A percentile compares a stretch with the other conserved stretches of the same genome.
Evolutionary conservation across 2,113 vertebrate species (phyloP).

Genomic region (Bostrychus sinensis): DNA sequence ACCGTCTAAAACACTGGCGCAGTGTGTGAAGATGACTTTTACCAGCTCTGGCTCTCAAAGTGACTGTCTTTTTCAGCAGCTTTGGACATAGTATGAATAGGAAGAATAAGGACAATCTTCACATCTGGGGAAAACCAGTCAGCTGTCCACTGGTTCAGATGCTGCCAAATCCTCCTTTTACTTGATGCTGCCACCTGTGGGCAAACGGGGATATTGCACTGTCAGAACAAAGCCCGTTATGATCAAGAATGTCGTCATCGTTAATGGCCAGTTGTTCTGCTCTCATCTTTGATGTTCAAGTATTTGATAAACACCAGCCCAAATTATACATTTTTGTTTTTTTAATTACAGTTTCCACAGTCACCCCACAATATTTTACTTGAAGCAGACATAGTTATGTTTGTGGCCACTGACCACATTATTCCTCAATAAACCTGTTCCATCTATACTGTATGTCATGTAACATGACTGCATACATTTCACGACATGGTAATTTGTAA

Average conservation of each 20-base stretch:
- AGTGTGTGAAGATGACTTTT: constrained; percentile 33
- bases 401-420: constrained; percentile 30
- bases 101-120: constrained; percentile 38
- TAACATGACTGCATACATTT: constrained; percentile 41
- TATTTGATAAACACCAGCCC: constrained; percentile 56
- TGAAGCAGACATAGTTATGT: constrained; percentile 35
- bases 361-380: constrained; percentile 35
- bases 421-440: constrained; percentile 24
- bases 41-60: constrained; percentile 30
- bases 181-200: constrained; percentile 68
- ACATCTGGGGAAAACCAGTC: constrained; percentile 51
- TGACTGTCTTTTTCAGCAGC: constrained; percentile 41
- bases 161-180: constrained; percentile 65
- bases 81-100: constrained; percentile 52
- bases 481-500: constrained; percentile 58
- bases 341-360: constrained; percentile 20
- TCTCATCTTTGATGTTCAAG: constrained; percentile 38
- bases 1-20: constrained; percentile 80
- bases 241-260: constrained; percentile 62
- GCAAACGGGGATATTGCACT: constrained; percentile 64
- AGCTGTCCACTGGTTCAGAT: constrained; percentile 53
- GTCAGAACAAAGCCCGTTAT: constrained; percentile 44
- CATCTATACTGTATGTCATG: constrained; percentile 18
- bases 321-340: constrained; percentile 35
- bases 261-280: constrained; percentile 52